phyloP scores from a whole-genome alignment of 2,113 vertebrate genomes.

The Corythornis cristatus region DNA sequence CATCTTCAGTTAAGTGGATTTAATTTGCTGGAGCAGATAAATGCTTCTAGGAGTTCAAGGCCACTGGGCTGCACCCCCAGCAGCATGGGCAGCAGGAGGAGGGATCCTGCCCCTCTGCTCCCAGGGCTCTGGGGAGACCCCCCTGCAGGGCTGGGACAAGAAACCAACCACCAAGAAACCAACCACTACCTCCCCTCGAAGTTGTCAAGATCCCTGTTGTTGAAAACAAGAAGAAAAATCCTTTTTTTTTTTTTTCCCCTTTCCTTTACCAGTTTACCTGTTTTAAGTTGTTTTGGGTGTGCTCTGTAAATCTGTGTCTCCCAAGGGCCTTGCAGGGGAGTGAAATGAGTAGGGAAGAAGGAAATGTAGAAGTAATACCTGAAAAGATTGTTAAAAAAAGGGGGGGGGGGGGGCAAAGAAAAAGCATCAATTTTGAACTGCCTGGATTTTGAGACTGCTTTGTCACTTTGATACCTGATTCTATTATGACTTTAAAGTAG shows the following conservation, averaged over 20 bases:
- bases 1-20: neutral
- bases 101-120: too few species aligned
- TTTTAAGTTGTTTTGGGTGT: neutral
- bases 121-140: too few species aligned
- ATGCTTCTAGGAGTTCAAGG: neutral
- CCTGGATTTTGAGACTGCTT: neutral
- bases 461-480: neutral
- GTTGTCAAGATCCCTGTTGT: rapidly evolving
- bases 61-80: neutral
- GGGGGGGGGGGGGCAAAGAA: neutral
- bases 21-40: neutral
- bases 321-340: neutral
- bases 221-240: neutral
- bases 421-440: neutral
- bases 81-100: too few species aligned
- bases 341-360: neutral
- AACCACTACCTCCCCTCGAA: neutral
- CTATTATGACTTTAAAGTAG: neutral
- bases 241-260: neutral
- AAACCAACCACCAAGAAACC: too few species aligned
- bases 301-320: neutral
- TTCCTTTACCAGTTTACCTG: too few species aligned
- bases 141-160: too few species aligned
- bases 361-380: neutral
- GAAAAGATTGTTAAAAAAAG: neutral